Percentiles rank a stretch among this genome's conserved stretches.
Conservation (phyloP, 1,140 invertebrate genomes). For the Lineus longissimus region DNA sequence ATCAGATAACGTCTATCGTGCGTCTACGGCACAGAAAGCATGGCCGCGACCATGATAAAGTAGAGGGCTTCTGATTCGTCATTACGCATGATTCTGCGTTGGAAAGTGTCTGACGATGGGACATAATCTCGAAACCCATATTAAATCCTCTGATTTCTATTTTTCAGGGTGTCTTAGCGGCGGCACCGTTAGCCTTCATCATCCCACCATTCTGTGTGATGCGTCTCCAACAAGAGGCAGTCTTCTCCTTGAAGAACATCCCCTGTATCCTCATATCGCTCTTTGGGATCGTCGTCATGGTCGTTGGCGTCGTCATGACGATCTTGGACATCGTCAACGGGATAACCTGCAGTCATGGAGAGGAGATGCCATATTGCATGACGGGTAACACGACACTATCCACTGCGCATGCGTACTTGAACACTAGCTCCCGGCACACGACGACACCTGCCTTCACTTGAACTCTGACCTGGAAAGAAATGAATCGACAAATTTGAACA, state of each 20-base stretch:
- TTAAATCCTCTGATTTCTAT: constrained; percentile 1
- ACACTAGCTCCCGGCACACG: too few species aligned
- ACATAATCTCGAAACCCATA: too few species aligned
- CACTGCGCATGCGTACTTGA: background rate
- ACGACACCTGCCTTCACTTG: too few species aligned
- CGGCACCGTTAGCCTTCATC: constrained; percentile 80
- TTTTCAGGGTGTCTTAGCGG: constrained; percentile 73
- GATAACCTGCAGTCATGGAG: constrained; percentile 63
- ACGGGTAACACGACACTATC: constrained; percentile 8
- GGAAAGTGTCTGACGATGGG: too few species aligned
- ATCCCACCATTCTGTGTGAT: constrained; percentile 78
- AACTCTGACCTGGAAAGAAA: too few species aligned
- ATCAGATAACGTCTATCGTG: too few species aligned
- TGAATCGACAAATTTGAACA: too few species aligned
- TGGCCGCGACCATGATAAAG: too few species aligned
- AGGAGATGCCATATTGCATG: constrained; percentile 62
- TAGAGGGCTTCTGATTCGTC: too few species aligned
- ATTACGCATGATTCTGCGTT: too few species aligned
- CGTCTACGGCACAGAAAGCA: too few species aligned
- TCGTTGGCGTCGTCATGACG: constrained; percentile 61
- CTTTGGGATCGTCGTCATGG: constrained; percentile 70
- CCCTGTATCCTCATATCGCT: constrained; percentile 67
- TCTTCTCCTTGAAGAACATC: constrained; percentile 68
- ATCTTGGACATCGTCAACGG: constrained; percentile 57
- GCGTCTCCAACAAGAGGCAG: constrained; percentile 68